A percentile compares a stretch with the other conserved stretches of the same genome.
Conservation (phyloP, 2,797 vertebrate species). For the Carcharodon carcharias region DNA sequence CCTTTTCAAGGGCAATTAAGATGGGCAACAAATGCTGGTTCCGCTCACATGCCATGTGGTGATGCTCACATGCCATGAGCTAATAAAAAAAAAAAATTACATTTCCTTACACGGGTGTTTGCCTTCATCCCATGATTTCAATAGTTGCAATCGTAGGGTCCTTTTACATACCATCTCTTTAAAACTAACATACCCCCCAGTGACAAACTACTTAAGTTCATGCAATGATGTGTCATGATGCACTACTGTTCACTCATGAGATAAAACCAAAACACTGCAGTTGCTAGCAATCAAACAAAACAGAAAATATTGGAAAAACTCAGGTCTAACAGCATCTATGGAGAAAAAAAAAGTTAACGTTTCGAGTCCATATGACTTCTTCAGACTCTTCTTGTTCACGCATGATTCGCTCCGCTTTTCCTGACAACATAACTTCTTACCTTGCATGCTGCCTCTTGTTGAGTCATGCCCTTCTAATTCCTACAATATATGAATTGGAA, state of each 20-base stretch:
- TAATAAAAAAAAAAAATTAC: background rate
- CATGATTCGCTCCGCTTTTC: background rate
- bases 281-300: too few relatives aligned
- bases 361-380: too few relatives aligned
- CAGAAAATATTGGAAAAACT: too few relatives aligned
- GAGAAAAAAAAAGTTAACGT: too few relatives aligned
- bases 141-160: background rate
- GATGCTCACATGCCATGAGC: too few relatives aligned
- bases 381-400: too few relatives aligned
- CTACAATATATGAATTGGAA: background rate
- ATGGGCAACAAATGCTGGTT: too few relatives aligned
- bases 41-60: too few relatives aligned
- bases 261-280: too few relatives aligned
- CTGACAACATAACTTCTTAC: background rate
- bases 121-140: background rate
- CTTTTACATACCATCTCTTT: background rate
- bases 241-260: background rate
- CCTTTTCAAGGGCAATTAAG: too few relatives aligned
- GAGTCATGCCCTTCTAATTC: background rate
- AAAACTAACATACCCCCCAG: background rate
- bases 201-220: background rate
- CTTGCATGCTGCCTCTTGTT: too few relatives aligned
- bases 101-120: background rate
- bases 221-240: background rate
- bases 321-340: too few relatives aligned